These are phyloP conservation scores for Gulo gulo DNA, from an alignment of 2,113 vertebrate species.

Conservation along the genomic window DNA sequence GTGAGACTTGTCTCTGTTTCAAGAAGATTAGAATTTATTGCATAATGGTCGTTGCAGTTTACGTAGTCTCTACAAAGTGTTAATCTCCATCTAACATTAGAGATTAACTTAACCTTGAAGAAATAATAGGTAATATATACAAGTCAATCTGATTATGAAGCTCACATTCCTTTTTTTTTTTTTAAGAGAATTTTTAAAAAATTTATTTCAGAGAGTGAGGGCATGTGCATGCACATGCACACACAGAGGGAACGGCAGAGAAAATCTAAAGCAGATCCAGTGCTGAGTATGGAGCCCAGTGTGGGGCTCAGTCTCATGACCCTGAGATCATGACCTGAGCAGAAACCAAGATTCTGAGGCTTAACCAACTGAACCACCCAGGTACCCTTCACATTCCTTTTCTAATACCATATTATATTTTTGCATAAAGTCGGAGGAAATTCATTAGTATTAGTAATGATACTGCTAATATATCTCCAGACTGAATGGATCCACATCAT, in stretches of 20 bases:
- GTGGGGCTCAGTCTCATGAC: background rate
- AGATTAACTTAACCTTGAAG: background rate
- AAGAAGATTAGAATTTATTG: background rate
- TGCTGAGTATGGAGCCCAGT: background rate
- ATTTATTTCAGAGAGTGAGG: background rate
- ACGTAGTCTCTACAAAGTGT: background rate
- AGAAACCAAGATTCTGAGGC: background rate
- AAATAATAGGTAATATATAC: background rate
- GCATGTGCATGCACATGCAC: rapidly evolving
- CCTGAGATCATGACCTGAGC: background rate
- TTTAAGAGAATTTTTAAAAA: background rate
- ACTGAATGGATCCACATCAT: background rate
- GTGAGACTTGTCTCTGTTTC: background rate
- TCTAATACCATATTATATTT: background rate
- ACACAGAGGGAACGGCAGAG: background rate
- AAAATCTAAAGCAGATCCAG: background rate
- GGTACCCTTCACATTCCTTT: background rate
- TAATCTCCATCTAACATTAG: background rate
- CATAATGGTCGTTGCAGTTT: background rate
- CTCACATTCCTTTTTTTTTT: background rate
- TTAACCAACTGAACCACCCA: background rate
- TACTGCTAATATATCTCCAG: background rate
- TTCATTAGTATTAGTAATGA: background rate
- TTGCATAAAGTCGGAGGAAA: background rate
- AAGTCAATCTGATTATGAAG: background rate